A percentile compares a stretch with the other conserved stretches of the same genome.
Conservation (phyloP, 2,113 vertebrate genomes). For the Tympanuchus pallidicinctus region DNA sequence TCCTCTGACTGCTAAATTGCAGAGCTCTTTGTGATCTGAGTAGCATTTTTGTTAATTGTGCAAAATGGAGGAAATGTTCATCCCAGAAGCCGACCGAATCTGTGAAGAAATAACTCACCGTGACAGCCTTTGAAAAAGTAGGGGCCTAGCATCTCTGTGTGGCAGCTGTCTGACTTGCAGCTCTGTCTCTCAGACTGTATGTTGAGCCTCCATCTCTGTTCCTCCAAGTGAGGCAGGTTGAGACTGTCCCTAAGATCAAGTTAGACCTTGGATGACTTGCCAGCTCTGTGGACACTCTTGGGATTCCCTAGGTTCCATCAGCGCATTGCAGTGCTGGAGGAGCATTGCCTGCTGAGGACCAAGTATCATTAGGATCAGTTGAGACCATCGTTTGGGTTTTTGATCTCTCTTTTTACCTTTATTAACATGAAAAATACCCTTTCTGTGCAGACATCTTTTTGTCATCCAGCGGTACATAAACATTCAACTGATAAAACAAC, state of each 20-base stretch:
- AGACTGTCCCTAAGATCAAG: neutral
- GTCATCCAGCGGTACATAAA: neutral
- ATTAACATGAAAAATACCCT: neutral
- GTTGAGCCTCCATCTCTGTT: neutral
- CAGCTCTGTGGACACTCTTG: neutral
- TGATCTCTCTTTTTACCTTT: neutral
- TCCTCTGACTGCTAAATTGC: neutral
- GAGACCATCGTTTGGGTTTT: neutral
- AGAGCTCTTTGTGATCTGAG: neutral
- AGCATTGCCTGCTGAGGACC: neutral
- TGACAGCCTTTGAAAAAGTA: neutral
- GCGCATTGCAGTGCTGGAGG: neutral
- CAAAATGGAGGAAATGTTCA: neutral
- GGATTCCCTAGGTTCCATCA: neutral
- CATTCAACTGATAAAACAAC: neutral
- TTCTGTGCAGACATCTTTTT: neutral
- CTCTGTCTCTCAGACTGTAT: neutral
- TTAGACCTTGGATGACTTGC: neutral
- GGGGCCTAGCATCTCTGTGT: neutral
- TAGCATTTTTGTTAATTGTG: neutral
- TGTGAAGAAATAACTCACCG: neutral
- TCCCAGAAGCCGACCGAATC: neutral
- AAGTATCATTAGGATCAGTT: neutral
- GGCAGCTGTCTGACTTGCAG: neutral
- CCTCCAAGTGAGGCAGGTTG: neutral